Evolutionary conservation across 2,888 invertebrate species (phyloP), one percentile per base, ranked within the genome.

Genomic region (Drosophila prostipennis): DNA sequence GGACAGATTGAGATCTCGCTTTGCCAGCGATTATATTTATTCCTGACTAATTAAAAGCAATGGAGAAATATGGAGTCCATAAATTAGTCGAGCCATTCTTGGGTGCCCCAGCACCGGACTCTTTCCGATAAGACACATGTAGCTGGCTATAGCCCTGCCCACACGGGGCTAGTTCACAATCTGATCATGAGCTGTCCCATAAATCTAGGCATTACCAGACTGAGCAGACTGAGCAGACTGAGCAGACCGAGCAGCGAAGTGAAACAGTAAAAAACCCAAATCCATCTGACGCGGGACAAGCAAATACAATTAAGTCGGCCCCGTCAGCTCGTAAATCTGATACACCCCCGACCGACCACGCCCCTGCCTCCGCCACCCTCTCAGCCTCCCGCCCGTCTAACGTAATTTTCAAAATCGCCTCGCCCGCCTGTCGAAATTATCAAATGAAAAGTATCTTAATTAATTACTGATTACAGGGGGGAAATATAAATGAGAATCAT

Each of bases 401-500:
- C 32, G 42, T 42, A 16, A 14, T 43, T 53, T 52, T 39, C 23
- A 52, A 63, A 63, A 54, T 46, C 51, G 48, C 10, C 43, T 37
- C 48, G 48, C 45, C 29, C 26, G 53, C 52, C 78, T 77, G 79
- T 86, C 84, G 58, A 70, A 72, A 36, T 65, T 74, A 83, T 87
- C 87, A 75, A 77, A 68, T 69, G 60, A 77, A 77, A 88, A 77
- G 75, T 83, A 84, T 88, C 88, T 88, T 78, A 84, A 88, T 84
- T 84, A 84, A 79, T 84, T 79, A 79, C 79, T 86, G 88, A 84
- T 86, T 84, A 72, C 32, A 53, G 43, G 8, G 58, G 14, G 58
- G 26, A 7, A 19, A 46, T 45, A 53, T 46, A 48, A 36, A 32
- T 10, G 36, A 45, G 45, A 37, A 45, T 60, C 60, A 60, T 45